Evolutionary conservation across 2,113 vertebrate species (phyloP).

Genomic region (Trinectes maculatus): DNA sequence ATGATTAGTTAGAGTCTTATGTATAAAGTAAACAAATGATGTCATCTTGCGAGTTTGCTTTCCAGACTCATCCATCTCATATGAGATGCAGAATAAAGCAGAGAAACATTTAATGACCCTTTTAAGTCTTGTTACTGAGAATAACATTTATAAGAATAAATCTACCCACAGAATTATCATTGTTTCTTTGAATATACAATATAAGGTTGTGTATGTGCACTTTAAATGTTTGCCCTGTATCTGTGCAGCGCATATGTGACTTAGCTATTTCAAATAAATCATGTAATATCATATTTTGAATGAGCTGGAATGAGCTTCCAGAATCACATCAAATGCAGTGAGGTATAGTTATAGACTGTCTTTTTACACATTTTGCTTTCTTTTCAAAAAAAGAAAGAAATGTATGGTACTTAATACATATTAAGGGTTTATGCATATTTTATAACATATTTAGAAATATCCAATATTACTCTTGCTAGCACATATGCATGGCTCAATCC

Average conservation of each 20-base stretch:
- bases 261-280: no score
- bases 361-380: not conserved
- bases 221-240: no score
- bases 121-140: conserved; percentile 3
- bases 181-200: no score
- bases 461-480: not conserved
- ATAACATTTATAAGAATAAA: not conserved
- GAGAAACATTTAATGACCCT: conserved; percentile 20
- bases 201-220: no score
- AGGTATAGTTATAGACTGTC: not conserved
- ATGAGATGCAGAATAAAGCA: conserved; percentile 29
- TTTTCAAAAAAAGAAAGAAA: not conserved
- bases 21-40: conserved; percentile 15
- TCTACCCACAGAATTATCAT: no score
- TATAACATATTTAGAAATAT: conserved; percentile 14
- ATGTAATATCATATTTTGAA: no score
- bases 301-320: no score
- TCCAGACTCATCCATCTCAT: conserved; percentile 28
- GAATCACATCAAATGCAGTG: no score
- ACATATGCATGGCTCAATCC: conserved; percentile 11
- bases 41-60: not conserved
- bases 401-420: not conserved
- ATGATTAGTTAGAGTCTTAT: not conserved
- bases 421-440: conserved; percentile 18
- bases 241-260: no score